Percentiles rank a stretch among this genome's conserved stretches.
phyloP scores from a whole-genome alignment of 2,797 vertebrate genomes.

The Xenentodon cancila region DNA sequence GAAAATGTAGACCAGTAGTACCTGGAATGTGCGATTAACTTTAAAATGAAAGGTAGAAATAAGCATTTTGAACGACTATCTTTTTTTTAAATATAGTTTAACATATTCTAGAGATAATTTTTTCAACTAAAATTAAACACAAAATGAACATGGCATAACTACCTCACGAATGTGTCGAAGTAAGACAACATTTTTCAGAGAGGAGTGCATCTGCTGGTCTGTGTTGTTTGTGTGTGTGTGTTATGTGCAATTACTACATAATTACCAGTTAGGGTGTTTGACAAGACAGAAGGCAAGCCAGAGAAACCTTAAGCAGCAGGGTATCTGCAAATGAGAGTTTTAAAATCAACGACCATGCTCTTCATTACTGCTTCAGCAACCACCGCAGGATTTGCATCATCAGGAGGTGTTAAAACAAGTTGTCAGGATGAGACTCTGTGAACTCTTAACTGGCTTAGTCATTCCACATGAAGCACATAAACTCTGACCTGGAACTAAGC shows the following conservation, averaged over 20 bases:
- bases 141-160: no score
- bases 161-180: no score
- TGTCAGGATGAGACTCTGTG: conserved; percentile 56
- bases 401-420: conserved; percentile 34
- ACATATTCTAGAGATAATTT: no score
- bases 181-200: no score
- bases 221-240: conserved; percentile 4
- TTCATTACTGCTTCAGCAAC: conserved; percentile 12
- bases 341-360: conserved; percentile 55
- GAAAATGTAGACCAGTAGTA: no score
- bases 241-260: conserved; percentile 55
- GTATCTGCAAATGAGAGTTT: conserved; percentile 63
- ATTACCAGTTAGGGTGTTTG: conserved; percentile 49
- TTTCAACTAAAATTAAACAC: no score
- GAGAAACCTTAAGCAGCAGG: conserved; percentile 49
- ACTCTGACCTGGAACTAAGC: conserved; percentile 55
- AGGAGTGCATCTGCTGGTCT: conserved; percentile 6
- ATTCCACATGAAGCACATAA: conserved; percentile 38
- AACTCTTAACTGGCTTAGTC: conserved; percentile 44
- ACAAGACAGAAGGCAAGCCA: conserved; percentile 54
- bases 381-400: conserved; percentile 37
- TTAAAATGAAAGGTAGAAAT: no score
- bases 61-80: no score
- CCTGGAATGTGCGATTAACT: no score
- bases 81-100: no score